Evolutionary conservation across 2,113 vertebrate genomes (phyloP).

Genomic region (Murina feae): DNA sequence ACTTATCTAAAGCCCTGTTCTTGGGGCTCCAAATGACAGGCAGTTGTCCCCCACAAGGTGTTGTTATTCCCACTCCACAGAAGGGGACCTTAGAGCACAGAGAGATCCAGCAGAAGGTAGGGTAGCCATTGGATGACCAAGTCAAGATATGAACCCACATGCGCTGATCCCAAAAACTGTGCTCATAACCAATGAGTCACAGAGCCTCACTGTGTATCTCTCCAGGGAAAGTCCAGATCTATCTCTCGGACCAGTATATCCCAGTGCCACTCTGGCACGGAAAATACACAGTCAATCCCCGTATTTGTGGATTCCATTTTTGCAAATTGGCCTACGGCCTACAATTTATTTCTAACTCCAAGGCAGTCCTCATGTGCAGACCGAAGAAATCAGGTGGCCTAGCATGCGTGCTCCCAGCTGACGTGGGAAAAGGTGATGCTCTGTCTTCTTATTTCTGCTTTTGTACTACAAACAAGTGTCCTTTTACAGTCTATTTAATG

Average conservation of each 20-base stretch:
- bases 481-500: neutral
- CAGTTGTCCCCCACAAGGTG: neutral
- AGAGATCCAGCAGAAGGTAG: neutral
- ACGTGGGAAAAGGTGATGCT: neutral
- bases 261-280: neutral
- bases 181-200: neutral
- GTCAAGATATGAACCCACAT: neutral
- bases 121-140: neutral
- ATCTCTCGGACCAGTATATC: neutral
- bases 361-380: neutral
- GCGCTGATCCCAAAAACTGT: neutral
- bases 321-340: neutral
- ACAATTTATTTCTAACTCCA: neutral
- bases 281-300: neutral
- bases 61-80: neutral
- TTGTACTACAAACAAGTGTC: neutral
- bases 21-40: neutral
- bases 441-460: neutral
- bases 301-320: neutral
- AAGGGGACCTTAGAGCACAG: neutral
- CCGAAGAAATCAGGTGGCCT: fast-evolving
- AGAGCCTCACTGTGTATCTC: neutral
- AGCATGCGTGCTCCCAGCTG: fast-evolving
- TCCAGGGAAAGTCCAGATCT: neutral
- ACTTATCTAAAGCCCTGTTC: neutral